Percentiles rank a stretch among this genome's conserved stretches.
Evolutionary conservation across 2,888 invertebrate species (phyloP).

Genomic region (Gryllus longicercus): DNA sequence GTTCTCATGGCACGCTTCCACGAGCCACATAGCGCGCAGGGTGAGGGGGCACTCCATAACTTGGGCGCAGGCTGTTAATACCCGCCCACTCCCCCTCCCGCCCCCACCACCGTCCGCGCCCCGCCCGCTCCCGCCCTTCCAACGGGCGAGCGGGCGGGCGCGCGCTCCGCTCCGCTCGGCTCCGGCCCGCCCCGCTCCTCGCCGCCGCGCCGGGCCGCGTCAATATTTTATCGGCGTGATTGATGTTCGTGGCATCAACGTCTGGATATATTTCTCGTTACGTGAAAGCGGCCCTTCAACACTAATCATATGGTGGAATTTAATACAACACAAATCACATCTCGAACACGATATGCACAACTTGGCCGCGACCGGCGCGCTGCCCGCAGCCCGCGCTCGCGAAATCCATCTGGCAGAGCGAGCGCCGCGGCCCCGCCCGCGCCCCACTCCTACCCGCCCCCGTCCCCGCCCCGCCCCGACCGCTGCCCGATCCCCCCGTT

Average conservation of each 20-base stretch:
- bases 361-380: not conserved
- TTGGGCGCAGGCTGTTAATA: not conserved
- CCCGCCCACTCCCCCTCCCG: not conserved
- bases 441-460: not conserved
- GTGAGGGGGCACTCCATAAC: conserved; percentile 1
- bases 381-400: not conserved
- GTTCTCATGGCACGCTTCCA: conserved; percentile 7
- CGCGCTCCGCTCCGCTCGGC: too few relatives aligned
- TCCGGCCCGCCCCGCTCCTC: too few relatives aligned
- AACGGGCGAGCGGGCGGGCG: too few relatives aligned
- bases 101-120: too few relatives aligned
- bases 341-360: conserved; percentile 1
- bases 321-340: conserved; percentile 17
- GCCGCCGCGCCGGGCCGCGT: not conserved
- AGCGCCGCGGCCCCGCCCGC: not conserved
- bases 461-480: too few relatives aligned
- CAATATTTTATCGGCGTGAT: conserved; percentile 2
- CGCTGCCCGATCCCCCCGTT: too few relatives aligned
- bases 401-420: not conserved
- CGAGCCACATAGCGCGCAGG: not conserved
- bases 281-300: conserved; percentile 17
- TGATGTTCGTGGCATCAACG: conserved; percentile 17
- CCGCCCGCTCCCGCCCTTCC: too few relatives aligned
- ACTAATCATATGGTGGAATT: conserved; percentile 17
- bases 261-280: conserved; percentile 17